Base-by-base conservation (phyloP, 1,140 invertebrate species). In the Proctacanthus coquilletti region DNA sequence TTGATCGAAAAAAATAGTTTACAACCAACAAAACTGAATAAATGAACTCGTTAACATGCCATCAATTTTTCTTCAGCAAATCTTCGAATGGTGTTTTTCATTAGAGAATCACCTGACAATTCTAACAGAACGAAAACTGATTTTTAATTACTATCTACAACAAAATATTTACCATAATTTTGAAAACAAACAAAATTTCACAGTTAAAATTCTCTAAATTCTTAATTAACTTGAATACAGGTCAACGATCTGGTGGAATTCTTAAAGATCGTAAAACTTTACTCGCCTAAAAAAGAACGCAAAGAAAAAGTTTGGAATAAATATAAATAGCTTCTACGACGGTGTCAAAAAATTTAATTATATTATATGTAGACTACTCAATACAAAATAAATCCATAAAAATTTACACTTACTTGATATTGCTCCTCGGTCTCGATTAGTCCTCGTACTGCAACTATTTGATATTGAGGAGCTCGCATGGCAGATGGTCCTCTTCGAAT, bases 401-500 rank as follows among this genome's bases (percentile, higher is more conserved):
- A 8, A 17, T n/a, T 21, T 21, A 3, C 11, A 40, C 40, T 38
- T 55, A 80, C 78, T 66, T 82, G 75, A 58, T 79, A 84, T 53
- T 87, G 80, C 32, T 67, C 50, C 41, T 88, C 82, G 32, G 63
- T 68, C 44, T 75, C 69, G 50, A 88, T 76, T 18, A 77, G 70
- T 1, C 85, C 84, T 39, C 68, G 62, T 34, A 88, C 74, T 39
- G 75, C 75, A 4, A 88, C 81, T 41, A 89, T 72, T 63, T 92
- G 86, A 63, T 89, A 92, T 60, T 89, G 84, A 33, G 72, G 70
- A 17, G 84, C 80, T 47, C 84, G 78, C 69, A 89, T 75, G 1
- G 79, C 73, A 23, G 70, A 62, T 11, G 78, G 63, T 23, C 77
- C 77, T 53, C 83, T 75, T 31, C 84, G 69, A 21, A 89, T 65